Evolutionary conservation across 2,113 vertebrate genomes (phyloP), one percentile per base, ranked within the genome.

Genomic region (Diadophis punctatus): DNA sequence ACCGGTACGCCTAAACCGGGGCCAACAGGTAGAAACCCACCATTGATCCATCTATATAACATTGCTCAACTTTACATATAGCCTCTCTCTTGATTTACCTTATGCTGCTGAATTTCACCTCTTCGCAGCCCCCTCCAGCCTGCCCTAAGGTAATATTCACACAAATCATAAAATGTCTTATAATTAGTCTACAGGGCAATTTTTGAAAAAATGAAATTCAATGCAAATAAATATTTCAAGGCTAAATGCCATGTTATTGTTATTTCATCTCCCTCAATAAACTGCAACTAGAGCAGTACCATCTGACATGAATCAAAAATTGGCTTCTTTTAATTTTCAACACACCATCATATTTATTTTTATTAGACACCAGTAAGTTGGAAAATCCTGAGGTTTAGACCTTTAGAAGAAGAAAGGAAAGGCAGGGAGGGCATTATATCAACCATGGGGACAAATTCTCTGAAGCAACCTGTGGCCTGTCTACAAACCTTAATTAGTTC

Each of bases 401-500:
- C 91, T 96, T 94, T 93, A 0, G 0, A 90, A 51, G 27, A 88
- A 90, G 93, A 92, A 74, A 87, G 52, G 89, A 74, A 96, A 95
- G 60, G 91, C 88, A 34, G 93, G 60, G 6, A 55, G 53, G 93
- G 68, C 48, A 93, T 60, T 90, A 94, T 96, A 96, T 92, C 95
- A 94, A 86, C 94, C 95, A 94, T 94, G 95, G 94, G 96, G 96
- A 96, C 87, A 1, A 94, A 96, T 92, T 95, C 90, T 95, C 95
- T 96, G 0, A 94, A 95, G 96, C 97, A 97, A 98, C 98, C 97
- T 98, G 98, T 97, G 97, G 97, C 97, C 97, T 96, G 96, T 92
- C 96, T 96, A 96, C 90, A 1, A 97, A 95, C 96, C 96, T 94
- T 98, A 98, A 98, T 98, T 98, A 98, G 98, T 96, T 96, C 95